Percentiles rank a stretch among this genome's conserved stretches.
These are phyloP conservation scores for Odontomachus brunneus DNA, from an alignment of 1,140 invertebrate species.

Conservation along the genomic window DNA sequence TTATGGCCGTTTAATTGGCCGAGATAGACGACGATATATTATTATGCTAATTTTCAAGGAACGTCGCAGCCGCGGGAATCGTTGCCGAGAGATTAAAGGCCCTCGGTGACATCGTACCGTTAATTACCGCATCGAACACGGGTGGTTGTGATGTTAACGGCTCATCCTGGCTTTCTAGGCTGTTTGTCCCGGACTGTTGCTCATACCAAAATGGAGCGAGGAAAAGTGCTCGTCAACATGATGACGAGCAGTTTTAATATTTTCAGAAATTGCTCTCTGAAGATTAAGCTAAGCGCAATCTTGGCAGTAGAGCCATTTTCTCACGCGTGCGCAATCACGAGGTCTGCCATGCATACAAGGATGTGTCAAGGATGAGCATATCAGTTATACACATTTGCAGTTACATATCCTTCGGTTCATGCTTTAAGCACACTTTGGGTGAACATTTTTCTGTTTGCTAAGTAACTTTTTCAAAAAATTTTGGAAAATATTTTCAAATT, in stretches of 20 bases:
- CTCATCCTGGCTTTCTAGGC: conserved; percentile 63
- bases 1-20: conserved; percentile 81
- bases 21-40: conserved; percentile 78
- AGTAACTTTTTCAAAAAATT: too few relatives aligned
- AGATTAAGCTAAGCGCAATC: too few relatives aligned
- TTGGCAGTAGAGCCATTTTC: too few relatives aligned
- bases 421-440: too few relatives aligned
- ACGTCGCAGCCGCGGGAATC: conserved; percentile 69
- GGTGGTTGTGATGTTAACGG: conserved; percentile 63
- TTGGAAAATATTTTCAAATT: too few relatives aligned
- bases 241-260: not conserved
- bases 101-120: conserved; percentile 70
- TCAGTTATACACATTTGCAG: too few relatives aligned
- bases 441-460: too few relatives aligned
- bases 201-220: conserved; percentile 39
- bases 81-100: conserved; percentile 71
- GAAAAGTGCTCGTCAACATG: not conserved
- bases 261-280: too few relatives aligned
- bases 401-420: too few relatives aligned
- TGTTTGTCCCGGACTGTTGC: conserved; percentile 48
- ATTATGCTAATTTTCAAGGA: conserved; percentile 80
- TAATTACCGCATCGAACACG: conserved; percentile 74
- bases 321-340: too few relatives aligned
- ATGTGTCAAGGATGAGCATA: too few relatives aligned
- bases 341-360: too few relatives aligned